Conservation (phyloP, 2,888 invertebrate genomes). For the Herminia tarsipennalis region DNA sequence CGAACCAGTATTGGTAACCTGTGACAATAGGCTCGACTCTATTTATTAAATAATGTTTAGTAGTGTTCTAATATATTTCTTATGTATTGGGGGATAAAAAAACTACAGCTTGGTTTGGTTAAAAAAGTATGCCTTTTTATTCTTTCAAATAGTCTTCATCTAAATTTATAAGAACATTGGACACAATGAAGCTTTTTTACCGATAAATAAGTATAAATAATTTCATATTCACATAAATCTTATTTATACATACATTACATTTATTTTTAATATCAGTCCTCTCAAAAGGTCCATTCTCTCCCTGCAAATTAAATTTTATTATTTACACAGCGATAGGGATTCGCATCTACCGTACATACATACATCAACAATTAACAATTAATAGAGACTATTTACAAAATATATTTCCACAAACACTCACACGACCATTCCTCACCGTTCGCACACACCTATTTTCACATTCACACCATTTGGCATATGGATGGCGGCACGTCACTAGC, state of each 20-base stretch:
- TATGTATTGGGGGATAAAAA: conserved; percentile 24
- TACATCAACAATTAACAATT: conserved; percentile 86
- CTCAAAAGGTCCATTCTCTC: conserved; percentile 86
- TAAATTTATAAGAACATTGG: conserved; percentile 86
- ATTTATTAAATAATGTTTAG: background rate
- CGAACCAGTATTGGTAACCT: background rate
- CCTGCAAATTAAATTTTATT: conserved; percentile 84
- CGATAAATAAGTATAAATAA: conserved; percentile 86
- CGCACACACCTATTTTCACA: conserved; percentile 66
- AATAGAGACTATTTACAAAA: conserved; percentile 86
- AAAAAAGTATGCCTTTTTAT: conserved; percentile 86
- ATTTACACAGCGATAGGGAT: conserved; percentile 86
- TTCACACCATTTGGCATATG: conserved; percentile 83
- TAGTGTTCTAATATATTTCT: background rate
- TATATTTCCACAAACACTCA: conserved; percentile 74
- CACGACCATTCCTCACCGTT: conserved; percentile 71
- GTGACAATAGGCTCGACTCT: background rate
- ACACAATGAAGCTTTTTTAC: conserved; percentile 86
- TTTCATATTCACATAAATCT: conserved; percentile 86
- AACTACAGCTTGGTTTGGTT: conserved; percentile 78
- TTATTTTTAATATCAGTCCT: conserved; percentile 86
- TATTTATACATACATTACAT: conserved; percentile 85
- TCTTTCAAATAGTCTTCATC: conserved; percentile 86
- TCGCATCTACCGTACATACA: conserved; percentile 84
- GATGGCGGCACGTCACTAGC: conserved; percentile 82